These are phyloP conservation scores for Leuctra nigra DNA, from an alignment of 2,888 invertebrate species.

Conservation along the genomic window DNA sequence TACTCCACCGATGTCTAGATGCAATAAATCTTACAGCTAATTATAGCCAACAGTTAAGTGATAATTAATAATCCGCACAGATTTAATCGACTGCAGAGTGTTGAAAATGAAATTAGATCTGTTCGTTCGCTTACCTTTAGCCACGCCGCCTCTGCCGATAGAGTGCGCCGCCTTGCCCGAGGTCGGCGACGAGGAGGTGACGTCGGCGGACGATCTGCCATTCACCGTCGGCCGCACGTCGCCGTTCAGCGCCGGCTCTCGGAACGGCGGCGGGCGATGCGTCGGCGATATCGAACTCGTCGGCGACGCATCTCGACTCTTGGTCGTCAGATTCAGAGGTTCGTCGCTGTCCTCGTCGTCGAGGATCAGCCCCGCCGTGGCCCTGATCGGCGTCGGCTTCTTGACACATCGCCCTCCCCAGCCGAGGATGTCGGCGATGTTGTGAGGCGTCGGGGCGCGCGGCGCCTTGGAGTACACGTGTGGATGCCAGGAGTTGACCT, in stretches of 20 bases:
- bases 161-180: conserved; percentile 15
- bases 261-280: conserved; percentile 35
- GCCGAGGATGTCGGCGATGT: conserved; percentile 82
- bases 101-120: too few relatives aligned
- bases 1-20: too few relatives aligned
- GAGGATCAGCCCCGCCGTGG: conserved; percentile 21
- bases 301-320: conserved; percentile 38
- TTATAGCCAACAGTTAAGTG: too few relatives aligned
- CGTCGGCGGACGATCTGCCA: conserved; percentile 23
- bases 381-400: conserved; percentile 24
- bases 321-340: conserved; percentile 39
- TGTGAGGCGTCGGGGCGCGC: conserved; percentile 75
- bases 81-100: too few relatives aligned
- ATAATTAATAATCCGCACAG: too few relatives aligned
- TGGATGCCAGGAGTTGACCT: conserved; percentile 68
- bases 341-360: conserved; percentile 33
- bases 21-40: too few relatives aligned
- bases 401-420: conserved; percentile 35
- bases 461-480: conserved; percentile 82
- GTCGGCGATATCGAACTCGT: conserved; percentile 35
- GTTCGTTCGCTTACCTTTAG: conserved; percentile 9
- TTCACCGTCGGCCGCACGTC: conserved; percentile 23
- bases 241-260: conserved; percentile 27
- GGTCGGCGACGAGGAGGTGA: conserved; percentile 23
- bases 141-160: background rate